Evolutionary conservation across 2,113 vertebrate genomes (phyloP), one percentile per base, ranked within the genome.

Genomic region (Piprites chloris): DNA sequence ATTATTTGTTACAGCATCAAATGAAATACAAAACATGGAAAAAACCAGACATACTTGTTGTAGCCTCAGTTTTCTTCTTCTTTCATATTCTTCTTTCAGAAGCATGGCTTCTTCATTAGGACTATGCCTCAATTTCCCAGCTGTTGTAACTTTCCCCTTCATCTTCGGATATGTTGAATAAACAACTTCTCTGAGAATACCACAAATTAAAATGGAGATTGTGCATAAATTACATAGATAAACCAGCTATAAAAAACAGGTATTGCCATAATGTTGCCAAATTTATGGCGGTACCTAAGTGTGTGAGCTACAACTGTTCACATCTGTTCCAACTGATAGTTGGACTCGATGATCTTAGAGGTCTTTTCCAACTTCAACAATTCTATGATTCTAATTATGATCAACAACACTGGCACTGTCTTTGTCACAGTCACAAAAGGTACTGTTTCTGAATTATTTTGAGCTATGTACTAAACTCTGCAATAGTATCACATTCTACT

Each of bases 61-160:
- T 49, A 99, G 96, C 74, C 99, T 98, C 61, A 99, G 95, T 96
- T 98, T 99, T 79, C 99, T 97, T 94, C 99, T 98, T 92, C 99
- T 98, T 82, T 99, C 99, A 6, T 97, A 97, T 58, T 99, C 99
- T 68, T 99, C 99, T 92, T 98, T 98, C 75, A 99, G 80, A 72
- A 99, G 56, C 72, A 98, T 98, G 32, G 98, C 98, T 97, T 99
- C 99, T 85, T 99, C 99, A 81, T 99, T 99, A 6, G 99, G 99
- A 90, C 99, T 99, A 65, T 98, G 96, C 76, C 98, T 97, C 81
- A 99, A 15, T 18, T 91, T 96, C 17, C 96, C 81, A 72, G 96
- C 85, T 95, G 93, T 97, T 17, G 63, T 93, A 47, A 95, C 97
- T 81, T 99, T 99, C 61, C 98, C 98, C 95, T 98, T 99, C 99